Evolutionary conservation across 53 echinoderm and acorn worm species (phyloP), one percentile per base, ranked within the genome.

Genomic region (Echinometra lucunter): DNA sequence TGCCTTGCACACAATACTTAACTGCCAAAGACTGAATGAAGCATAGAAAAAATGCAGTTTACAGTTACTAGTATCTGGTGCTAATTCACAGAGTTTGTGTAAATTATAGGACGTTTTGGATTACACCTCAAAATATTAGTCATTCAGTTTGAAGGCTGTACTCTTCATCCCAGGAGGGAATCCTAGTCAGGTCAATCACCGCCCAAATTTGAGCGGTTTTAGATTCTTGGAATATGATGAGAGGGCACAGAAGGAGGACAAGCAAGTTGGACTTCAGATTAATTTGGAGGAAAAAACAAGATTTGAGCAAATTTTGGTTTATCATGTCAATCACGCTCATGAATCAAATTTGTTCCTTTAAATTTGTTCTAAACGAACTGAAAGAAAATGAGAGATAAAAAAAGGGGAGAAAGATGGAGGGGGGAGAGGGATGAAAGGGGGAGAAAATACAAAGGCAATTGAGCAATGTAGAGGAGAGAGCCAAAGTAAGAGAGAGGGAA

Each of bases 181-280:
- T 28, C 49, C 1, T 28, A 85, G 47, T 30, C 85, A n/a, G 45
- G 49, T 85, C 85, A 53, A 27, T 85, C 85, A 85, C 49, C 81
- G 25, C n/a, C 40, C 38, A 81, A 81, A 81, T 81, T 81, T 81
- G 81, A 44, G 44, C 81, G 23, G 81, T 81, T 81, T 81, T 85
- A 47, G 49, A n/a, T 85, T 85, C 47, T 49, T 16, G 27, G 28
- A 18, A 49, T 49, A 85, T 85, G 28, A 85, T 85, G 49, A 27
- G 49, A 85, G 85, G 85, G 85, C 47, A 85, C 16, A 28, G 85
- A 49, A 85, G 49, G 85, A 49, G n/a, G 47, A 49, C n/a, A 28
- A n/a, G 53, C n/a, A 3, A 28, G 47, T 11, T 53, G 7, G 85
- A 47, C 47, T 45, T 49, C 4, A 8, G 47, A 85, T 85, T n/a